Base-by-base conservation (phyloP, 2,888 invertebrate species). In the Synergus itoensis region DNA sequence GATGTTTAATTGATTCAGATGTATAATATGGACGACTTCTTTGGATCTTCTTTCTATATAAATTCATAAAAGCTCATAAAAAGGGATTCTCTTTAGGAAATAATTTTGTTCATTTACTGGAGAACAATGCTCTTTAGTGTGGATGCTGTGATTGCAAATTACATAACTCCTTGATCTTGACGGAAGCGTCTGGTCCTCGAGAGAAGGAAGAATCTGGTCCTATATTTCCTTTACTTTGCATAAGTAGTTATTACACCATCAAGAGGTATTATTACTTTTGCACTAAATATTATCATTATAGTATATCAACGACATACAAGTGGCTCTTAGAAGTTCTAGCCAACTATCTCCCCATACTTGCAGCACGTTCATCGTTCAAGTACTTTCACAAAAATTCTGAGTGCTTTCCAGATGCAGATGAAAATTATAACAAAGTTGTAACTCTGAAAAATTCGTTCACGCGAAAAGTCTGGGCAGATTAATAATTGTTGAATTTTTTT, bases 181-280 rank as follows among this genome's bases (percentile, higher is more conserved):
- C 77, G 78, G 81, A 78, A 81, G 73, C 80, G 77, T 77, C 81
- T 63, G 81, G 79, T 73, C 28, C 48, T 64, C 65, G 63, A 28
- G 79, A 76, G 16, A 62, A 48, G 64, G 18, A 67, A 57, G 69
- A 76, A 76, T 28, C 28, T 28, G 28, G 83, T 81, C 83, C 81
- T 85, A 82, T 81, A 81, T 85, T 85, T 85, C 84, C 85, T 82
- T 85, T 85, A 81, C 85, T 86, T 86, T 85, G 80, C 86, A 85
- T 84, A 85, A 86, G 84, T 82, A 82, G 83, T 82, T 83, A 85
- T 84, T 86, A 84, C 83, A 78, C 53, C 79, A 82, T 82, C 83
- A 83, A 84, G 85, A 82, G 81, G 82, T 81, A 82, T 83, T 84
- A 84, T 84, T 85, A 84, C 82, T 79, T 65, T 80, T 80, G 78